Evolutionary conservation across 2,888 invertebrate genomes (phyloP), one percentile per base, ranked within the genome.

Genomic region (Bembecia ichneumoniformis): DNA sequence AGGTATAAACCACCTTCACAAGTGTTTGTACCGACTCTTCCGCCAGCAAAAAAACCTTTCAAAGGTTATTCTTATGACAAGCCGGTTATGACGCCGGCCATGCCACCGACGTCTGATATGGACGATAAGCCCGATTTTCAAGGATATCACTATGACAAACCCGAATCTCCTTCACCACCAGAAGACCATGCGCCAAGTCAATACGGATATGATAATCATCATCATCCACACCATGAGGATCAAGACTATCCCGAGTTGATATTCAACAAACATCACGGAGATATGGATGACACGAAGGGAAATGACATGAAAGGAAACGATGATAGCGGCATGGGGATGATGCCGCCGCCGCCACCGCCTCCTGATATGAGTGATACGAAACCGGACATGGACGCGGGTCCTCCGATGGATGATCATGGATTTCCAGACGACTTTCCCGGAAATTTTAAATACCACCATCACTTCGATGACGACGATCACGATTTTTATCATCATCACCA

Each of bases 361-460:
- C 58, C 60, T 15, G 62, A 71, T 46, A 62, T 63, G 62, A 10
- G 17, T 13, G 62, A 71, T 46, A 40, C 17, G 49, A 72, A 71
- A 51, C 74, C 77, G 2, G 77, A 67, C 7, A 60, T 62, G 56
- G 63, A 66, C 43, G 51, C 47, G 15, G 72, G 64, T 7, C 56
- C 69, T 7, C 64, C 75, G 5, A 54, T 66, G 47, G 76, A 78
- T 40, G 80, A 87, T 49, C 74, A 80, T 46, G 87, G 86, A 7
- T 86, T 83, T 55, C 83, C 83, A 3, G 76, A 79, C 16, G 84
- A 87, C 62, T 80, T 89, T 52, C 83, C 87, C 11, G 79, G 72
- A 20, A 79, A 84, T 60, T 71, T 83, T 48, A 82, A 80, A 55
- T 80, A 73, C 51, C 73, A 78, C 51, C 76, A 80, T 49, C 77